Evolutionary conservation across 2,888 invertebrate species (phyloP).

Genomic region (Metellina segmentata): DNA sequence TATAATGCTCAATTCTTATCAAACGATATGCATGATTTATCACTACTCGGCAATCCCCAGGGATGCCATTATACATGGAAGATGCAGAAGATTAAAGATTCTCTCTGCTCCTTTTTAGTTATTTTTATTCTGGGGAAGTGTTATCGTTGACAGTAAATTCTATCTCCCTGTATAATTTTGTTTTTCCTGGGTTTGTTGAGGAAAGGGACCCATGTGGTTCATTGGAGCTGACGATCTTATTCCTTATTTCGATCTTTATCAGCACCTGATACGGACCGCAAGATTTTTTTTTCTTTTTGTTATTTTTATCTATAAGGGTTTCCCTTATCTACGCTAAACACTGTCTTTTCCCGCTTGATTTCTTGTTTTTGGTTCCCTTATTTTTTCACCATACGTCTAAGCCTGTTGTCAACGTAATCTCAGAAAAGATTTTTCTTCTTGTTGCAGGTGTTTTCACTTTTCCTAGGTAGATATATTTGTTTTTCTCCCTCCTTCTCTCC

Average conservation of each 20-base stretch:
- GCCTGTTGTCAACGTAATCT: conserved; percentile 67
- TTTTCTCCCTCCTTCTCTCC: neutral
- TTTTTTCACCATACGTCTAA: conserved; percentile 33
- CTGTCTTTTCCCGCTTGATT: conserved; percentile 69
- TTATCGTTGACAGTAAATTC: conserved; percentile 65
- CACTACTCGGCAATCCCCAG: conserved; percentile 25
- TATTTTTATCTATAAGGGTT: conserved; percentile 61
- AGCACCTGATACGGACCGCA: conserved; percentile 67
- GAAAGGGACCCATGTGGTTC: conserved; percentile 67
- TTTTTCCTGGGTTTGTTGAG: conserved; percentile 51
- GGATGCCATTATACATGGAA: conserved; percentile 38
- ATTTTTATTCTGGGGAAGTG: conserved; percentile 51
- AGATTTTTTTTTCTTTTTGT: conserved; percentile 37
- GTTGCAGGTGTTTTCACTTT: conserved; percentile 54
- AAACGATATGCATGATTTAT: conserved; percentile 67
- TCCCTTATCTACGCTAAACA: conserved; percentile 71
- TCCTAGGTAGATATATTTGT: conserved; percentile 59
- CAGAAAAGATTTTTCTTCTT: conserved; percentile 30
- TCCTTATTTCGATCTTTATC: conserved; percentile 69
- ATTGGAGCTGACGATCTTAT: conserved; percentile 62
- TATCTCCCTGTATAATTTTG: conserved; percentile 69
- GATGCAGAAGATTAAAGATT: conserved; percentile 67
- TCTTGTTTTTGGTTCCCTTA: conserved; percentile 53
- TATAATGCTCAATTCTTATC: conserved; percentile 57
- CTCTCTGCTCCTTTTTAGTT: conserved; percentile 20